Evolutionary conservation across 2,113 vertebrate species (phyloP), one percentile per base, ranked within the genome.

Genomic region (Hypomesus transpacificus): DNA sequence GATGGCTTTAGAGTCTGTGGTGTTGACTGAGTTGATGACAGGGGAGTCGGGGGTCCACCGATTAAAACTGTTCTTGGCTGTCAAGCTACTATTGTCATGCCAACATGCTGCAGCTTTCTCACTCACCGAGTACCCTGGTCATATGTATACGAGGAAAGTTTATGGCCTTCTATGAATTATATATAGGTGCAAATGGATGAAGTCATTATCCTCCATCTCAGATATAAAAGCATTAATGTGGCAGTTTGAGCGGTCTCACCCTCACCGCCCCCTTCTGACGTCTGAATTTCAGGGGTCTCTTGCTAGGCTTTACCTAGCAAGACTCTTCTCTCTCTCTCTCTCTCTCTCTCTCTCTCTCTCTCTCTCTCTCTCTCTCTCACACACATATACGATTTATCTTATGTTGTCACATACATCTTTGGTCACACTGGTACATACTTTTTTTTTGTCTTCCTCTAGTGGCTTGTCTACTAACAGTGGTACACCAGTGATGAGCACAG

Each of bases 161-260:
- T 88, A 86, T 80, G 72, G 80, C 73, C 60, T 78, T 75, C 65
- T 80, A 78, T 86, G 80, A 91, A 88, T 90, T 85, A 85, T 88
- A 87, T 77, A 87, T 88, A 80, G 73, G 79, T 89, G 83, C 84
- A 87, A 88, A 90, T 89, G 86, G 78, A 89, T 84, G 77, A 86
- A 85, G 86, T 84, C 82, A 84, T 89, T 87, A 87, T 88, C 75
- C 68, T 65, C 74, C 70, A 78, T 88, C 88, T 84, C 76, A 82
- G 75, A 87, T 77, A 84, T 84, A 87, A 83, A 87, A 86, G 75
- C 82, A 74, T 84, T 81, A 86, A 83, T 69, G 78, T 1, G 26
- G 76, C 68, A 71, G 20, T 83, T 76, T 72, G 26, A 69, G 63
- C 73, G 22, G 59, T 34, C 70, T 56, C 60, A 65, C 70, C 34